phyloP scores from a whole-genome alignment of 2,888 invertebrate genomes.

The Strigamia transsilvanica region DNA sequence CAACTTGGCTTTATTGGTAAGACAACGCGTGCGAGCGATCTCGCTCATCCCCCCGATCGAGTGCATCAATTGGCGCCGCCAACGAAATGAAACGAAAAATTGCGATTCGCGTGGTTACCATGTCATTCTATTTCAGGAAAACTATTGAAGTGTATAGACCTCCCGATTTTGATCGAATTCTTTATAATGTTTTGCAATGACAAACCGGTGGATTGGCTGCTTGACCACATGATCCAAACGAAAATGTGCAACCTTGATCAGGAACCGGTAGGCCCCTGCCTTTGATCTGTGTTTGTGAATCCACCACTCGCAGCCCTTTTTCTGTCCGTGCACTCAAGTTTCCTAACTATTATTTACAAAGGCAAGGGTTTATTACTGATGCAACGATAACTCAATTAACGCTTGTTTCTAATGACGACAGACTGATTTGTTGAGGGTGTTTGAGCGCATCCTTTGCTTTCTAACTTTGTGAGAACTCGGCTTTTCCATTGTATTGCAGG shows the following conservation, averaged over 20 bases:
- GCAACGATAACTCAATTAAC: not conserved
- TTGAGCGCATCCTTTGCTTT: not conserved
- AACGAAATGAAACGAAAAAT: too few species aligned
- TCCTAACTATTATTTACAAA: not conserved
- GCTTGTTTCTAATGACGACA: not conserved
- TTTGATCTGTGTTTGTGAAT: not conserved
- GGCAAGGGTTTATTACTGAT: constrained; percentile 29
- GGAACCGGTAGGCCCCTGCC: constrained; percentile 59
- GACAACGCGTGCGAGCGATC: constrained; percentile 54
- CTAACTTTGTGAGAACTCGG: constrained; percentile 4
- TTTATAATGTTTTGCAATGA: constrained; percentile 95
- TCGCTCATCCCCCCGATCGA: too few species aligned
- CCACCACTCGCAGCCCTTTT: not conserved
- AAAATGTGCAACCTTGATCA: constrained; percentile 74
- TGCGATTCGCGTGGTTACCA: too few species aligned
- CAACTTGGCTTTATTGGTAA: constrained; percentile 91
- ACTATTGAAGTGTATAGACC: constrained; percentile 87
- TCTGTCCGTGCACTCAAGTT: not conserved
- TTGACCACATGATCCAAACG: constrained; percentile 87
- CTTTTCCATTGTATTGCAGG: constrained; percentile 60
- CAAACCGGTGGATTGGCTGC: constrained; percentile 96
- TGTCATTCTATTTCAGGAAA: constrained; percentile 63
- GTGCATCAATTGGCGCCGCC: too few species aligned
- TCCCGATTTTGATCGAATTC: constrained; percentile 87
- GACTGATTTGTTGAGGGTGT: too few species aligned